Conservation (phyloP, 2,113 vertebrate species). For the Casuarius casuarius region DNA sequence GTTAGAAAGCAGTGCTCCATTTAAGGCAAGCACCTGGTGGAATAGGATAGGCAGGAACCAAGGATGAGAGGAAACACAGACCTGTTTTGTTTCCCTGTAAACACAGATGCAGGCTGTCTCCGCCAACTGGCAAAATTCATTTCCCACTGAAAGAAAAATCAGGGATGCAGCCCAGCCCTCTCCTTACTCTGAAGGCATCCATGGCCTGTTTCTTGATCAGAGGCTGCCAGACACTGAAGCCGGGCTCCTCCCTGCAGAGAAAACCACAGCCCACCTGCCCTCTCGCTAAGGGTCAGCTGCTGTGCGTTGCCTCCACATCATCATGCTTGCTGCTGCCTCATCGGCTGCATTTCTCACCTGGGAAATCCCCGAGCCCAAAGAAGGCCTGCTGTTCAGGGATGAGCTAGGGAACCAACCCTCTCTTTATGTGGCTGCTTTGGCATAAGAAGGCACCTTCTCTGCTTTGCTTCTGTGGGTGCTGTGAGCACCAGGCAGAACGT, state of each 20-base stretch:
- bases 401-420: background rate
- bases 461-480: background rate
- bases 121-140: background rate
- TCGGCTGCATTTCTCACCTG: background rate
- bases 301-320: background rate
- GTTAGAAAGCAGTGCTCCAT: background rate
- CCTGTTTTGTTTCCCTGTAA: background rate
- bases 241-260: background rate
- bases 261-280: background rate
- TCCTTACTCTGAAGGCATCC: background rate
- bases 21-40: background rate
- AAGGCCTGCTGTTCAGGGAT: background rate
- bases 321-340: background rate
- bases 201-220: background rate
- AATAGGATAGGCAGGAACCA: background rate
- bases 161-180: background rate
- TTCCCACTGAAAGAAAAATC: background rate
- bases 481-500: background rate
- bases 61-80: background rate
- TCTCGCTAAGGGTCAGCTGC: background rate
- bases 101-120: background rate
- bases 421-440: background rate
- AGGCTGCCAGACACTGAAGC: background rate
- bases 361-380: background rate
- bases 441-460: background rate